These are phyloP conservation scores for Rhadinocentrus ornatus DNA, from an alignment of 2,797 vertebrate species.

Conservation along the genomic window DNA sequence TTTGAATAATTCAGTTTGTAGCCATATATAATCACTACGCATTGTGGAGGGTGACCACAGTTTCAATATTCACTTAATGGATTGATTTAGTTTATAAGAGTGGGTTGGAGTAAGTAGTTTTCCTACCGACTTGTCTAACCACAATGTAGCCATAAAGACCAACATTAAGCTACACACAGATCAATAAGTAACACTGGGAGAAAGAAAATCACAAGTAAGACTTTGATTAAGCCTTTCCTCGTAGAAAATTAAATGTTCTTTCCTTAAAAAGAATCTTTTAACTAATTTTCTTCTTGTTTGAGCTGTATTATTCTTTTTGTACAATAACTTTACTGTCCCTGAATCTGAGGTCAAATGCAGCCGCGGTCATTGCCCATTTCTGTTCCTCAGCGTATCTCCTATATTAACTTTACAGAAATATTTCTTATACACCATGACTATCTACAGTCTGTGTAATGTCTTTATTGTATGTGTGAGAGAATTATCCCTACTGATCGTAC, in stretches of 20 bases:
- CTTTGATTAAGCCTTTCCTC: constrained; percentile 47
- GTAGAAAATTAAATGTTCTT: constrained; percentile 54
- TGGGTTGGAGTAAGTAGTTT: constrained; percentile 77
- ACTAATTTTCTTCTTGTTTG: constrained; percentile 12
- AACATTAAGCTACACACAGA: constrained; percentile 76
- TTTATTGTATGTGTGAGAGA: no score
- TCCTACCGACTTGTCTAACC: constrained; percentile 75
- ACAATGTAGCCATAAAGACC: constrained; percentile 76
- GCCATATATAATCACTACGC: constrained; percentile 78
- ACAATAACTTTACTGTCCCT: background rate
- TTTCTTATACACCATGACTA: no score
- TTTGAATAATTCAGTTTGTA: constrained; percentile 83
- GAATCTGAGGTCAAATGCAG: constrained; percentile 1
- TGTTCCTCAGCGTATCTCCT: no score
- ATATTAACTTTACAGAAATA: no score
- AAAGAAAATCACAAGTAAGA: constrained; percentile 37
- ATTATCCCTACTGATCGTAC: no score
- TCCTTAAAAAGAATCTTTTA: constrained; percentile 38
- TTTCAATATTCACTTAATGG: constrained; percentile 82
- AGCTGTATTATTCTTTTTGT: constrained; percentile 18
- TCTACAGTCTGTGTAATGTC: no score
- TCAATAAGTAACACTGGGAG: constrained; percentile 74
- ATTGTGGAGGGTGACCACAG: constrained; percentile 80
- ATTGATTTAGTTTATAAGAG: constrained; percentile 77
- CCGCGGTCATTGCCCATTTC: no score